phyloP scores from a whole-genome alignment of 1,140 invertebrate genomes.

The Dysdera silvatica region DNA sequence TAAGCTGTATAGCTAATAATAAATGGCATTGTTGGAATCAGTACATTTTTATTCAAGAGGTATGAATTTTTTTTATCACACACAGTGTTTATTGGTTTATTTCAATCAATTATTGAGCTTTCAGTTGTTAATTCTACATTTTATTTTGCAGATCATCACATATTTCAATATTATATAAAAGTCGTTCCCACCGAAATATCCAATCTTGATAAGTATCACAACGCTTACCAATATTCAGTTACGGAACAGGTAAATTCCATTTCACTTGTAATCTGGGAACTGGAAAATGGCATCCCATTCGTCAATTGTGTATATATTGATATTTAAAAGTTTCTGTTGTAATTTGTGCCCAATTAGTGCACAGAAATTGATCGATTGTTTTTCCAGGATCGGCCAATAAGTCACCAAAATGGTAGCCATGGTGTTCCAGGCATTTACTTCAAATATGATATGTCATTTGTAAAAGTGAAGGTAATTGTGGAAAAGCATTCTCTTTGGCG shows the following conservation, averaged over 20 bases:
- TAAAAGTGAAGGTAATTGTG: constrained; percentile 77
- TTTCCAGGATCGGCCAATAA: constrained; percentile 59
- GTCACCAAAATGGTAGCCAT: constrained; percentile 67
- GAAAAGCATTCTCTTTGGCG: constrained; percentile 61
- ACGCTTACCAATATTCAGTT: constrained; percentile 88
- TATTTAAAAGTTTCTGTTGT: too few species aligned
- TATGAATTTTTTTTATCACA: too few species aligned
- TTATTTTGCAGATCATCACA: constrained; percentile 58
- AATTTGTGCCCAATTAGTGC: too few species aligned
- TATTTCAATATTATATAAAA: constrained; percentile 90
- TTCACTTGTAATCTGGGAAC: neutral
- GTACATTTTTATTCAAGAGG: too few species aligned
- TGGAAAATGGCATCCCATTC: too few species aligned
- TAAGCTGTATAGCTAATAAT: too few species aligned
- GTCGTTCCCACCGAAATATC: constrained; percentile 88
- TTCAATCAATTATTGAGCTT: too few species aligned
- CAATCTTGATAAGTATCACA: constrained; percentile 49
- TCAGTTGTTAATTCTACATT: too few species aligned
- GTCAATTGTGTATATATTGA: too few species aligned
- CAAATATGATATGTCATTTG: constrained; percentile 83
- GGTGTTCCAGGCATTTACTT: constrained; percentile 89
- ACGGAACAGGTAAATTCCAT: constrained; percentile 55
- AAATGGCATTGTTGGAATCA: too few species aligned
- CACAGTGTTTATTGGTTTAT: too few species aligned
- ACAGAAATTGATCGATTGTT: neutral